Base-by-base conservation (phyloP, 2,888 invertebrate species). In the Caenorhabditis drosophilae region DNA sequence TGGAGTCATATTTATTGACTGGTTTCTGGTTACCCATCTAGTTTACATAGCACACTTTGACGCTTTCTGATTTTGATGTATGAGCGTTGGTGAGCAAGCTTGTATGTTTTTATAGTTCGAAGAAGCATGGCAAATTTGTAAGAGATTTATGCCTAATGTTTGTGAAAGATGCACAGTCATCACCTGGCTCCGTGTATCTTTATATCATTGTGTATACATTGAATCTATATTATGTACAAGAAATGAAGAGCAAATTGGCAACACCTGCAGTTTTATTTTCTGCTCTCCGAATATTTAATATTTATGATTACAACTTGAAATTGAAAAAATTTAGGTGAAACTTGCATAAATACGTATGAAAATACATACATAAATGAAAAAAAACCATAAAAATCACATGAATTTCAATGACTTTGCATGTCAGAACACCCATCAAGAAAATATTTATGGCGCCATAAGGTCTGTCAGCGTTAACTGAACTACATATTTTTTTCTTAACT, bases 401-500 rank as follows among this genome's bases (percentile, higher is more conserved):
- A 31, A 6, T 31, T 12, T 31, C 31, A 31, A 31, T 9, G 12
- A 12, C 31, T 31, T 12, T 9, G 12, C 31, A 31, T 6, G 12
- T 9, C 6, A 31, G 31, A 31, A 31, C 12, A 31, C 6, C 31
- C 12, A 12, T 31, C 42, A 23, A 40, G 18, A 40, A 40, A 40
- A 40, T 20, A 40, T 25, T 25, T 18, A 51, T 63, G 63, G 63
- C 63, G 63, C 63, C 63, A 63, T 63, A 63, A 52, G 63, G 63
- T 63, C 63, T 63, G 52, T 56, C 51, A 48, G n/a, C n/a, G n/a
- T n/a, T n/a, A n/a, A n/a, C n/a, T n/a, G n/a, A n/a, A n/a, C n/a
- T n/a, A n/a, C n/a, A n/a, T n/a, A n/a, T n/a, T n/a, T n/a, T n/a
- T n/a, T n/a, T n/a, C n/a, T n/a, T n/a, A n/a, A n/a, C n/a, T n/a